Evolutionary conservation across 2,113 vertebrate species (phyloP), one percentile per base, ranked within the genome.

Genomic region (Trematocara variabile): DNA sequence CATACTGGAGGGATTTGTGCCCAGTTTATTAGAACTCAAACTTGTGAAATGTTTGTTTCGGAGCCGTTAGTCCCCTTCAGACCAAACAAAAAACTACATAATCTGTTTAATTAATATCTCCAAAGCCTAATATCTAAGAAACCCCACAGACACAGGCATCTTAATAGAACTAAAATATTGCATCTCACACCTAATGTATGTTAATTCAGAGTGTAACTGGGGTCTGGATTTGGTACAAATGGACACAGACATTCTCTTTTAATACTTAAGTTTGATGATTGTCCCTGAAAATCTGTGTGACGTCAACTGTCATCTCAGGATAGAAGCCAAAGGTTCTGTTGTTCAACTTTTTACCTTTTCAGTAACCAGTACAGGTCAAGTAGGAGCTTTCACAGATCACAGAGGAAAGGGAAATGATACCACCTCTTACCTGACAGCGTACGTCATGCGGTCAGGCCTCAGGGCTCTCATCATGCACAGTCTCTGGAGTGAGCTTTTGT

Each of bases 391-490:
- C 65, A 73, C 53, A 88, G 75, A 58, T 81, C 39, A 39, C 37
- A 83, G 82, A 80, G 39, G 55, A 88, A 84, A 89, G 63, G 85
- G 18, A 33, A 18, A 9, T 25, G n/a, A 41, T 4, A 52, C 30
- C 37, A 10, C 16, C 18, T 52, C 90, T 92, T 84, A 98, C 98
- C 97, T 94, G 81, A 99, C 73, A 3, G 98, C 97, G 0, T 98
- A 98, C 39, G 96, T 97, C 95, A 98, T 96, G 41, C 97, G 97
- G 84, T 98, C 97, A 0, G 97, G 97, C n/a, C 97, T 94, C 77
- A 98, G 82, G 9, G 96, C 97, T 73, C 97, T 95, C 97, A 98
- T 91, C 83, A 99, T 95, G 90, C 98, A 99, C 83, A 99, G 95
- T 16, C 93, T 97, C 95, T 99, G 98, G 41, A 99, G 95, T 0